These are phyloP conservation scores for Tenualosa ilisha DNA, from an alignment of 2,797 vertebrate genomes.

Conservation along the genomic window DNA sequence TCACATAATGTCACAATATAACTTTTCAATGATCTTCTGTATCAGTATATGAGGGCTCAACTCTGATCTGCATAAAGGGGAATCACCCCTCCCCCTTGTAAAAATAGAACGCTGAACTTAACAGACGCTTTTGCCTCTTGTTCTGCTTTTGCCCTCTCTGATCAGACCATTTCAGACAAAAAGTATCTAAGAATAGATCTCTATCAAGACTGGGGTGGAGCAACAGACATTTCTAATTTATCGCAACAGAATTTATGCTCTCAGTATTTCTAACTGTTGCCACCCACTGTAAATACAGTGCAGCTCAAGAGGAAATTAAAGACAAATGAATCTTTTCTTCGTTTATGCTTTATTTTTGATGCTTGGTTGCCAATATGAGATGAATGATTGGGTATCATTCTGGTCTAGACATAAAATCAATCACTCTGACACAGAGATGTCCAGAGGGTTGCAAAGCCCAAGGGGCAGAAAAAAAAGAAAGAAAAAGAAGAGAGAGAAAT, in stretches of 20 bases:
- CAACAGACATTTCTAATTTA: neutral
- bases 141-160: too few relatives aligned
- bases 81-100: too few relatives aligned
- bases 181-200: neutral
- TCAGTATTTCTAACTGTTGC: neutral
- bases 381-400: slow-evolving; percentile 33
- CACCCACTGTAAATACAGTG: neutral
- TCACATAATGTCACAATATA: too few relatives aligned
- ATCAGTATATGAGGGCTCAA: too few relatives aligned
- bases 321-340: neutral
- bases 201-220: neutral
- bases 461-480: neutral
- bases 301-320: neutral
- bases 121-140: too few relatives aligned
- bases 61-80: too few relatives aligned
- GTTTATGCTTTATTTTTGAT: neutral
- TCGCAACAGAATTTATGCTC: neutral
- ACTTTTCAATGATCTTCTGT: too few relatives aligned
- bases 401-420: slow-evolving; percentile 43
- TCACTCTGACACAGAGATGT: slow-evolving; percentile 44
- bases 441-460: slow-evolving; percentile 21
- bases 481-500: neutral
- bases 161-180: neutral
- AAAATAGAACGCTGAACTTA: too few relatives aligned
- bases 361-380: slow-evolving; percentile 18